phyloP scores from a whole-genome alignment of 2,888 invertebrate genomes.

The Ecliptopera silaceata region DNA sequence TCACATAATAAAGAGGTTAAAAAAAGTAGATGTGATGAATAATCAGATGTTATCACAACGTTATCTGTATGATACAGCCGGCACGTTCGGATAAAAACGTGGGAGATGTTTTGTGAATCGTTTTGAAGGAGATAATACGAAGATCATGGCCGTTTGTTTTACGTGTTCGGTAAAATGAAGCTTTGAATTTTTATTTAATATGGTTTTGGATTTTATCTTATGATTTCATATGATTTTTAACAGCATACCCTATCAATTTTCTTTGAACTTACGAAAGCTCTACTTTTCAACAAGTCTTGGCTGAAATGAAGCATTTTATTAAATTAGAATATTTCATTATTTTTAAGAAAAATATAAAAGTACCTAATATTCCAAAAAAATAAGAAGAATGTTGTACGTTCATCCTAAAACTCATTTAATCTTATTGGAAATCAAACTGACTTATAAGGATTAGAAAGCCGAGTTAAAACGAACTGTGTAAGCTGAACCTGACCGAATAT shows the following conservation, averaged over 20 bases:
- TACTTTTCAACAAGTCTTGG: too few species aligned
- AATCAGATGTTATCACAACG: constrained; percentile 46
- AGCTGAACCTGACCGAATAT: not conserved
- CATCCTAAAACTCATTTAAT: too few species aligned
- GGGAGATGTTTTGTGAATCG: constrained; percentile 49
- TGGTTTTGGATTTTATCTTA: constrained; percentile 1
- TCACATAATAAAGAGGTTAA: constrained; percentile 10
- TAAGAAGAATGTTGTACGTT: too few species aligned
- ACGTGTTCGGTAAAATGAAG: constrained; percentile 28
- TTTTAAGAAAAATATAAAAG: too few species aligned
- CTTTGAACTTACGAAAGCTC: too few species aligned
- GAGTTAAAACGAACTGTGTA: too few species aligned
- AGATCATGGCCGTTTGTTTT: constrained; percentile 51
- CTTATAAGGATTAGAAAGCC: too few species aligned
- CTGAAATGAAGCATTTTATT: too few species aligned
- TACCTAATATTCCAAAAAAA: too few species aligned
- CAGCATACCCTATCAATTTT: too few species aligned
- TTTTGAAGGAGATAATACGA: constrained; percentile 41
- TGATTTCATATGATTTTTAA: not conserved
- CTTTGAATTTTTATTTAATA: constrained; percentile 1
- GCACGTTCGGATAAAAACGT: constrained; percentile 55
- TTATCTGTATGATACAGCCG: constrained; percentile 46
- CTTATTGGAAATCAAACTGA: too few species aligned
- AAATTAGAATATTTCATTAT: too few species aligned
- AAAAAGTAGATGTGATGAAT: constrained; percentile 33